Evolutionary conservation across 1,140 invertebrate genomes (phyloP).

Genomic region (Drosophila nebulosa): DNA sequence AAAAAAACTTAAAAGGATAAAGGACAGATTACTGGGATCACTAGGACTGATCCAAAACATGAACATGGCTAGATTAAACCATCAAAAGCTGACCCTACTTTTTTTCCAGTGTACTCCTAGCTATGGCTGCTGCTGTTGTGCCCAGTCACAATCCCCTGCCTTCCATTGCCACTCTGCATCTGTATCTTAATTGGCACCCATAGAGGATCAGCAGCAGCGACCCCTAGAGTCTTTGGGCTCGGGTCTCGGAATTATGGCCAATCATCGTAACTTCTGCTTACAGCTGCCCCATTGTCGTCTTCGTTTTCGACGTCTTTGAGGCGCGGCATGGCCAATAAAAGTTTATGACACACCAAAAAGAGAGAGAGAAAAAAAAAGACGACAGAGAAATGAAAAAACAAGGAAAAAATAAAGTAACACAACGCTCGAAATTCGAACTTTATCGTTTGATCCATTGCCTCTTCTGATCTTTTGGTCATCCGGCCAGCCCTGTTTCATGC

Average conservation of each 20-base stretch:
- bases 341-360: conserved; percentile 39
- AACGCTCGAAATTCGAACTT: conserved; percentile 37
- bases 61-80: not conserved
- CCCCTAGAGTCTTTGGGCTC: conserved; percentile 33
- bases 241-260: conserved; percentile 41
- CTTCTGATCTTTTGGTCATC: not conserved
- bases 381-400: not conserved
- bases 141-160: not conserved
- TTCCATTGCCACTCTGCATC: conserved; percentile 11
- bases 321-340: conserved; percentile 37
- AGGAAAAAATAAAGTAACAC: conserved; percentile 31
- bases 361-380: not conserved
- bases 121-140: conserved; percentile 46
- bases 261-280: conserved; percentile 48
- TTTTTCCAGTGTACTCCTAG: conserved; percentile 19
- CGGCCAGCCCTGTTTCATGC: not conserved
- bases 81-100: not conserved
- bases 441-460: conserved; percentile 41
- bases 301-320: conserved; percentile 37
- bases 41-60: too few species aligned
- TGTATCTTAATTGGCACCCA: conserved; percentile 56
- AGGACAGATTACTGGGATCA: too few species aligned
- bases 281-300: conserved; percentile 36
- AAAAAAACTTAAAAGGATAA: too few species aligned
- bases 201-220: conserved; percentile 31